Base-by-base conservation (phyloP, 2,888 invertebrate species). In the Trypoxylon attenuatum region DNA sequence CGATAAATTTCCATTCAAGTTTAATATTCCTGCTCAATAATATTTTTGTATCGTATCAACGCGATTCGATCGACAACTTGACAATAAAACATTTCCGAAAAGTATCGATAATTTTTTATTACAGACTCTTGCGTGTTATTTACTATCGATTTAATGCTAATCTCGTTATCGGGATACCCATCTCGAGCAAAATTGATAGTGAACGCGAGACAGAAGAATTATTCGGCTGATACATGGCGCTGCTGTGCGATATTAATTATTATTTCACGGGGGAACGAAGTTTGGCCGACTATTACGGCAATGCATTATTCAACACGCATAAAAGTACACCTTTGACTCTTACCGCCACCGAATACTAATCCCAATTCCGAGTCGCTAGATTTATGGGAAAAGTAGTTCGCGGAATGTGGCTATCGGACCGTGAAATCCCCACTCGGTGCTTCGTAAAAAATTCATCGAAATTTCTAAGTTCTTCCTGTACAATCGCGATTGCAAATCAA, bases 271-370 rank as follows among this genome's bases (percentile, higher is more conserved):
- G 4, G 21, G 15, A 15, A 39, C 27, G 25, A 52, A 53, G 15
- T 50, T 22, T 5, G 19, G 21, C 39, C 15, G 38, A 53, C 25
- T 16, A 41, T 29, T 43, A 10, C 19, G 19, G 22, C 52, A 43
- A 72, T 72, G 21, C 69, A 63, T 71, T 60, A 71, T 68, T 55
- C 56, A 68, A 62, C 39, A 19, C 38, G 49, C 16, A 10, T 38
- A 49, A 62, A 67, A 62, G 45, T 66, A 50, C 38, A 41, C 43
- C 42, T 53, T 51, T 49, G 53, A 55, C 43, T 61, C 58, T 27
- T 33, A 29, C 22, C 43, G 45, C 16, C 21, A 43, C n/a, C 5
- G 62, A 50, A 62, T 41, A 56, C 54, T 52, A 51, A 59, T 39
- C 33, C 56, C 45, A 33, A 41, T 33, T 19, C 51, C 29, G 27